phyloP scores from a whole-genome alignment of 2,113 vertebrate species.

The Clarias magur region DNA sequence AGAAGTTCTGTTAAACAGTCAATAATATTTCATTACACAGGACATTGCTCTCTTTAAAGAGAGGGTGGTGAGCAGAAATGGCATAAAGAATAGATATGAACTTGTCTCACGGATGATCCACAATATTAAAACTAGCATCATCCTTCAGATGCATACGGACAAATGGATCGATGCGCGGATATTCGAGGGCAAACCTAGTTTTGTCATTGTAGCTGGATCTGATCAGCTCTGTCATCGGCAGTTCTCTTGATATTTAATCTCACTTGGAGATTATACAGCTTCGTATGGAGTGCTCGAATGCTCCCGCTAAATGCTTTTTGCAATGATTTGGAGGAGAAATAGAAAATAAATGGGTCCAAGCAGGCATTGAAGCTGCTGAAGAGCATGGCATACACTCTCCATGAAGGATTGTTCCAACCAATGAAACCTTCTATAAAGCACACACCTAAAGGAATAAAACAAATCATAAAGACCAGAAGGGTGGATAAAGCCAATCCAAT shows the following conservation, averaged over 20 bases:
- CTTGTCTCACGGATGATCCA: too few relatives aligned
- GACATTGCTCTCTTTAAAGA: too few relatives aligned
- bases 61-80: too few relatives aligned
- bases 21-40: too few relatives aligned
- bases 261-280: neutral
- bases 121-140: too few relatives aligned
- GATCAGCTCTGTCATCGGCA: neutral
- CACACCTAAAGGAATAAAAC: constrained; percentile 61
- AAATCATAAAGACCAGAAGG: constrained; percentile 38
- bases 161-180: too few relatives aligned
- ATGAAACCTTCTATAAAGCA: constrained; percentile 66
- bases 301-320: neutral
- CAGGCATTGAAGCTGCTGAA: constrained; percentile 64
- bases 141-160: too few relatives aligned
- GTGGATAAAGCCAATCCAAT: constrained; percentile 42
- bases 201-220: neutral
- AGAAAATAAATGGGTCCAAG: constrained; percentile 68
- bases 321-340: constrained; percentile 59
- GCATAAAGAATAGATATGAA: too few relatives aligned
- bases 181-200: too few relatives aligned
- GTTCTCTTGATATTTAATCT: neutral
- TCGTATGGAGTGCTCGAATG: too few relatives aligned
- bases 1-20: too few relatives aligned
- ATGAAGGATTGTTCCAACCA: neutral
- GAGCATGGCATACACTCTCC: constrained; percentile 28